Evolutionary conservation across 2,888 invertebrate genomes (phyloP), one percentile per base, ranked within the genome.

Genomic region (Tachina fera): DNA sequence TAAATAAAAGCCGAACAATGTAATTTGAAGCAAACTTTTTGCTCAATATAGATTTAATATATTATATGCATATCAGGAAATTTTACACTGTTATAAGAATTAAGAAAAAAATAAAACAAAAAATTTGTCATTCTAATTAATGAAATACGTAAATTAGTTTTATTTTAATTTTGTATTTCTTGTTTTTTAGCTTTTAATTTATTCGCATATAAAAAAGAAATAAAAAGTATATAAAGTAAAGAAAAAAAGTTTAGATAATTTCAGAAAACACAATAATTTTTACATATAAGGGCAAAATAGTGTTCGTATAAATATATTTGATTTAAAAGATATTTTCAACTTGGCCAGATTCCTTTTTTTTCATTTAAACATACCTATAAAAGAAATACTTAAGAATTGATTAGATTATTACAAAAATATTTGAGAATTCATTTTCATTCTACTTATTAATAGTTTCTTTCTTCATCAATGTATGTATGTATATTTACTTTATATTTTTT

Each of bases 31-130:
- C 19, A 53, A 19, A 19, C 3, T 70, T 49, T 51, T 45, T 63
- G 39, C 39, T 61, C 47, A 67, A 77, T 43, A 43, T 77, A 58
- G 71, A 83, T 77, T 83, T 83, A 6, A 31, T 77, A 83, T 67
- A 72, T 72, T 39, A n/a, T 53, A 58, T 45, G 72, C 31, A 70
- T 16, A 31, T 10, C 8, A 56, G 45, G 19, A 19, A 71, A 19
- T 16, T 39, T 49, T 60, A 51, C 10, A 60, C 58, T 51, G 58
- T 45, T 70, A 51, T 49, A 65, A 16, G 5, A 56, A 39, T 14
- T 14, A 16, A 31, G 22, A 60, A 51, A 22, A 6, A 41, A 43
- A 16, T 9, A 75, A 58, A 16, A 72, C 49, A 49, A 19, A 43
- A 43, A 49, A 61, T 51, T 74, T 49, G 41, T 60, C 58, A 68